Evolutionary conservation across 1,140 invertebrate genomes (phyloP), one percentile per base, ranked within the genome.

Genomic region (Zaprionus gabonicus): DNA sequence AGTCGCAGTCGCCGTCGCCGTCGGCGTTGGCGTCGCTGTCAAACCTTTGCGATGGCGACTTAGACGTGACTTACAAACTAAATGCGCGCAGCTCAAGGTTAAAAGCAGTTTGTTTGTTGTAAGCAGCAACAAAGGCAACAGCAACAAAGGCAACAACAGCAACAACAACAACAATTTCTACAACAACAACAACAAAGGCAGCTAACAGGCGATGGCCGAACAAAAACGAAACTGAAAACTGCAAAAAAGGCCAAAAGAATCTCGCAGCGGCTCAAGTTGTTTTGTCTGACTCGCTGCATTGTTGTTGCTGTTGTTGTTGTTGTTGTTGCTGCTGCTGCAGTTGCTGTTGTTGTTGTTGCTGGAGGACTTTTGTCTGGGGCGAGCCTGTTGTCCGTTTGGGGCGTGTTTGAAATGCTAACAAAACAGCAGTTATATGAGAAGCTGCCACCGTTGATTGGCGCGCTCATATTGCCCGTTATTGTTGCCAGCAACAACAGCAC

Each of bases 1-100:
- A 20, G 51, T 3, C 20, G 28, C 1, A 23, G 23, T 23, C 23
- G 68, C 38, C 41, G 79, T 17, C 58, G 70, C 71, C 34, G 76
- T 34, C 44, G 55, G 25, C 13, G 55, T 65, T 27, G 77, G 55
- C 36, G 49, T 41, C 36, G 59, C 17, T 66, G 68, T 72, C 74
- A 71, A 80, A 67, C 71, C 78, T 76, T 80, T 80, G 34, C 73
- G 68, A 49, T 62, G 62, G 57, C 71, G 87, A 88, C 87, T 91
- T 82, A 92, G 91, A 92, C 91, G 91, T 92, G 91, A 92, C 91
- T 92, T 92, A 92, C 91, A 92, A 92, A 92, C 91, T 82, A 92
- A 92, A 92, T 88, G 86, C 85, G 85, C 81, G 72, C 73, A 25
- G 76, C 86, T 91, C 85, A 90, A 90, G 85, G 85, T 90, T 90